Base-by-base conservation (phyloP, 2,888 invertebrate species). In the Sphaerophoria rueppellii region DNA sequence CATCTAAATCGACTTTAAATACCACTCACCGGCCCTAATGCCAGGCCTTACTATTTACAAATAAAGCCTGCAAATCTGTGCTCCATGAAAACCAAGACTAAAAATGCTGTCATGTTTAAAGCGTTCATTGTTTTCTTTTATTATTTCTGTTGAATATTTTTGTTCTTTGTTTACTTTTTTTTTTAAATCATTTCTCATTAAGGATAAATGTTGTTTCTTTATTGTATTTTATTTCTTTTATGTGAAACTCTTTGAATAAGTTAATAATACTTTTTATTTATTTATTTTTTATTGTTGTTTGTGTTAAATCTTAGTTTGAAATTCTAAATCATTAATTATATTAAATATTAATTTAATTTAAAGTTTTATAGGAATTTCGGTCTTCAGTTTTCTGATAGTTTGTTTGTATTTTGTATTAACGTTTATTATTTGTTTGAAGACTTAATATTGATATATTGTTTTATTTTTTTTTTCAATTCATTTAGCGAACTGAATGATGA, bases 231-330 rank as follows among this genome's bases (percentile, higher is more conserved):
- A 34, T 79, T 75, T 81, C 46, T 81, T 81, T 83, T 75, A 86
- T 78, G 82, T 87, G 86, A 87, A 87, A 87, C 87, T 85, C 85
- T 81, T 81, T 85, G 77, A 63, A 80, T 85, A 85, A 76, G 73
- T 46, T 80, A 77, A 85, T 85, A 85, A 85, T 85, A 85, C 81
- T 81, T 75, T 43, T 9, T 43, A 6, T 54, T 46, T 16, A 63
- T 54, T 81, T 65, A 46, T 4, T 70, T 65, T 43, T 55, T 9
- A 57, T 57, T 70, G 70, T 70, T 40, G 57, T 79, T 24, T 57
- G 70, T 75, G 63, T 71, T 81, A 81, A 81, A 75, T 60, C 67
- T 73, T 50, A 50, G 57, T 52, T 71, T 75, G 71, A 67, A 54
- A 40, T 70, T 74, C 79, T 82, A 74, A 43, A 46, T 50, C 72